Evolutionary conservation across 1,140 invertebrate genomes (phyloP).

Genomic region (Neelides sp.): DNA sequence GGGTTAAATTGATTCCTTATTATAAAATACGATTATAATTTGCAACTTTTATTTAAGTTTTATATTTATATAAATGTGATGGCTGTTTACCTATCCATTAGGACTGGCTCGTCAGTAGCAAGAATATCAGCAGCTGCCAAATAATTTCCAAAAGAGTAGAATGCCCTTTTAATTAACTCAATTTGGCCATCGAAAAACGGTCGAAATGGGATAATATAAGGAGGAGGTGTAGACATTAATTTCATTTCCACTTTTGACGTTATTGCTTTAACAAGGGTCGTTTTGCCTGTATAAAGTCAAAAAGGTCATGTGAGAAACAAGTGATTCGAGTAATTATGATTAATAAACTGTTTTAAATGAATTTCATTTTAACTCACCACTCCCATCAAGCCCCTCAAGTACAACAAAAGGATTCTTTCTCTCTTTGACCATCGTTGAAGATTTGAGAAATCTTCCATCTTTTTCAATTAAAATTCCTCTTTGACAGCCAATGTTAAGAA

Average conservation of each 20-base stretch:
- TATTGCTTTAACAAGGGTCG: conserved; percentile 10
- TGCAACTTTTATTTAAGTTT: background rate
- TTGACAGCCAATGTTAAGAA: background rate
- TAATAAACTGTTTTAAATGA: too few species aligned
- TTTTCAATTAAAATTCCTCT: background rate
- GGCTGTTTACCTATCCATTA: conserved; percentile 26
- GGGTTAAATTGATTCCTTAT: background rate
- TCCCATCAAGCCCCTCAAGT: conserved; percentile 28
- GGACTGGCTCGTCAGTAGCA: conserved; percentile 5
- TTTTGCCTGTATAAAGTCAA: conserved; percentile 22
- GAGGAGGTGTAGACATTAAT: conserved; percentile 15
- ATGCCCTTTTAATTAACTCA: conserved; percentile 16
- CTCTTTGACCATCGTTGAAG: background rate
- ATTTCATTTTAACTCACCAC: conserved; percentile 11
- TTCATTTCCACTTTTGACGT: conserved; percentile 6
- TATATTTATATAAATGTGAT: background rate
- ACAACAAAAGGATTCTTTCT: conserved; percentile 21
- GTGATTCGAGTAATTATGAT: background rate
- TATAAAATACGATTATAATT: background rate
- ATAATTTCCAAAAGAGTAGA: conserved; percentile 28
- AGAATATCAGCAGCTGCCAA: conserved; percentile 18
- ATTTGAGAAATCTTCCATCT: background rate
- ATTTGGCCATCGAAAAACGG: conserved; percentile 20
- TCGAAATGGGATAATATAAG: background rate
- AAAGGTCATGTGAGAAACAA: too few species aligned